A percentile compares a stretch with the other conserved stretches of the same genome.
These are phyloP conservation scores for Argya squamiceps DNA, from an alignment of 2,797 vertebrate genomes.

Conservation along the genomic window DNA sequence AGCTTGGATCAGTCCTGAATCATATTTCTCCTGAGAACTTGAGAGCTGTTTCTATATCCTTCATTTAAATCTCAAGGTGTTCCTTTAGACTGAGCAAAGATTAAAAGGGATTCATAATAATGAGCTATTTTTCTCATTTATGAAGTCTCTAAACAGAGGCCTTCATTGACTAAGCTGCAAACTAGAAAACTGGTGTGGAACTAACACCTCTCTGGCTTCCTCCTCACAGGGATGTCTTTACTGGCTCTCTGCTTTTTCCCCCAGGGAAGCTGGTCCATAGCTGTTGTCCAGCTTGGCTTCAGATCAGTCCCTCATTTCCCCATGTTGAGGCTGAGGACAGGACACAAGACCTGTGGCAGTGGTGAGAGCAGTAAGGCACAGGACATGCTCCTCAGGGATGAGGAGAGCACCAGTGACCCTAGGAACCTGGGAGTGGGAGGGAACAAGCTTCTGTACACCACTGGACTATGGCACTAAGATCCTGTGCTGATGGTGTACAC, in stretches of 20 bases:
- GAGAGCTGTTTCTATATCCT: background rate
- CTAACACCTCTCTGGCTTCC: background rate
- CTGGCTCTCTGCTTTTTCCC: background rate
- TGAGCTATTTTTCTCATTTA: background rate
- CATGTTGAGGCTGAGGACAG: background rate
- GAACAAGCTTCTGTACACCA: background rate
- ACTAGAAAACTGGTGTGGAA: background rate
- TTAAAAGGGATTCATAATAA: background rate
- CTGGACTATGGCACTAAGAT: background rate
- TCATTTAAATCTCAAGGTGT: background rate
- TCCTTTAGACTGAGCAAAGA: background rate
- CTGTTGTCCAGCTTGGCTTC: background rate
- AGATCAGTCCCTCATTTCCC: background rate
- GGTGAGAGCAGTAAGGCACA: background rate
- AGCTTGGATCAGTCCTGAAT: background rate
- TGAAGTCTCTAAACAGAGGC: background rate
- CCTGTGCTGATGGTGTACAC: background rate
- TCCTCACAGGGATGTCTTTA: background rate
- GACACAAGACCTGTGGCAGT: background rate
- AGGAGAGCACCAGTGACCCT: fast-evolving
- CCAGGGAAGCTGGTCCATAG: background rate
- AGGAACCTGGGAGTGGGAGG: background rate
- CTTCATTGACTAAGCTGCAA: background rate
- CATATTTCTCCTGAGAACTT: background rate
- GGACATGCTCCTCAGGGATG: background rate